Conservation (phyloP, 2,797 vertebrate genomes). For the Stomatorhinus walkeri region DNA sequence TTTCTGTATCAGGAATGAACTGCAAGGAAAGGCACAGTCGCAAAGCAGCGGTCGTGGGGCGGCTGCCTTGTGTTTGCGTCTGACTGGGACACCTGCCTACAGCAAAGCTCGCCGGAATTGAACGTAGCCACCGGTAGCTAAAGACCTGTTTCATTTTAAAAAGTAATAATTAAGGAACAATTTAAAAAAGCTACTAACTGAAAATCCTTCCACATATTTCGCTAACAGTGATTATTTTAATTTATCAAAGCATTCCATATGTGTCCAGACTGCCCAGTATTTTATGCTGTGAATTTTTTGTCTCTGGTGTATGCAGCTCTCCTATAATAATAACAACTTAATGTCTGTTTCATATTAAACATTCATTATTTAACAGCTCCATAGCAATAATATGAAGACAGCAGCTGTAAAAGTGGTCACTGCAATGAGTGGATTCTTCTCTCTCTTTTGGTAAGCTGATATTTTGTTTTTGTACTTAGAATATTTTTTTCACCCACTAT, state of each 20-base stretch:
- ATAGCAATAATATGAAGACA: slow-evolving; percentile 25
- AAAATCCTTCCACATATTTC: background rate
- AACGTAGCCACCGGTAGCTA: slow-evolving; percentile 37
- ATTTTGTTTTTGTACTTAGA: background rate
- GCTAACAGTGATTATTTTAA: background rate
- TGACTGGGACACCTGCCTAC: slow-evolving; percentile 45
- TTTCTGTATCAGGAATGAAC: slow-evolving; percentile 50
- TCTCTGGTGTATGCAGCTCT: background rate
- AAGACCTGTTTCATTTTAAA: background rate
- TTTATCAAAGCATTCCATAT: background rate
- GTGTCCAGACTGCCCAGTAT: background rate
- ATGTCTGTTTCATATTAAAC: slow-evolving; percentile 36
- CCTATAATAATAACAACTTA: slow-evolving; percentile 22
- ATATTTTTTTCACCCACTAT: slow-evolving; percentile 29
- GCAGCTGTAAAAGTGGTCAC: background rate
- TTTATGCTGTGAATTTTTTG: background rate
- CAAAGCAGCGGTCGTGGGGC: slow-evolving; percentile 35
- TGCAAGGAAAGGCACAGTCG: slow-evolving; percentile 23
- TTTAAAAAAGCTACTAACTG: background rate
- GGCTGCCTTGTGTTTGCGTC: slow-evolving; percentile 42
- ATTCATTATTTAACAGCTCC: slow-evolving; percentile 22
- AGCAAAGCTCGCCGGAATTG: slow-evolving; percentile 42
- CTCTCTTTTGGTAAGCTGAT: background rate
- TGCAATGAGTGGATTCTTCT: background rate
- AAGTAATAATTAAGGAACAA: background rate